Conservation (phyloP, 2,888 invertebrate species). For the Erpobdella octoculata region DNA sequence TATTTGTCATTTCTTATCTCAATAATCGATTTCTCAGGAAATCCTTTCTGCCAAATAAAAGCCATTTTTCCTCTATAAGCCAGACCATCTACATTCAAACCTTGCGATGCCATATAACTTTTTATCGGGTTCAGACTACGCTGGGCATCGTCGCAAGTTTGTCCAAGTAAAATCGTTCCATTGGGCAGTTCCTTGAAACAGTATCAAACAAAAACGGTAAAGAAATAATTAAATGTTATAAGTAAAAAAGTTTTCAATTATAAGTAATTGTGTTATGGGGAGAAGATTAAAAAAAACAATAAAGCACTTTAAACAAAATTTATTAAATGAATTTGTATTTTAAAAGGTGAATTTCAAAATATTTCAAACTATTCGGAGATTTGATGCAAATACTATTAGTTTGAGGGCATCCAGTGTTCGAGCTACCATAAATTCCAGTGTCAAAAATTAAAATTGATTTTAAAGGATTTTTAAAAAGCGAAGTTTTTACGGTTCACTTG, state of each 20-base stretch:
- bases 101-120: not conserved
- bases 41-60: not conserved
- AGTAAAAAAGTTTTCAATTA: not conserved
- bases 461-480: no score
- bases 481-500: no score
- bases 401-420: no score
- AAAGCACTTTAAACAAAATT: no score
- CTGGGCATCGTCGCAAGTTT: not conserved
- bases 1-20: not conserved
- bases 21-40: not conserved
- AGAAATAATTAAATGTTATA: not conserved
- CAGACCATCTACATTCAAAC: not conserved
- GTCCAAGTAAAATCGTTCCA: not conserved
- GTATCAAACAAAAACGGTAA: not conserved
- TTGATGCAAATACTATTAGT: no score
- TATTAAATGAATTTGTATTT: no score
- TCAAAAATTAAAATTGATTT: no score
- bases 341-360: no score
- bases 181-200: not conserved
- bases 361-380: no score
- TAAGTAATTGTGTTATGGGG: no score
- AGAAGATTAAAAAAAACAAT: no score
- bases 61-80: not conserved
- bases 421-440: no score
- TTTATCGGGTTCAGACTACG: not conserved